These are phyloP conservation scores for Catocala fraxini DNA, from an alignment of 2,888 invertebrate genomes.

Conservation along the genomic window DNA sequence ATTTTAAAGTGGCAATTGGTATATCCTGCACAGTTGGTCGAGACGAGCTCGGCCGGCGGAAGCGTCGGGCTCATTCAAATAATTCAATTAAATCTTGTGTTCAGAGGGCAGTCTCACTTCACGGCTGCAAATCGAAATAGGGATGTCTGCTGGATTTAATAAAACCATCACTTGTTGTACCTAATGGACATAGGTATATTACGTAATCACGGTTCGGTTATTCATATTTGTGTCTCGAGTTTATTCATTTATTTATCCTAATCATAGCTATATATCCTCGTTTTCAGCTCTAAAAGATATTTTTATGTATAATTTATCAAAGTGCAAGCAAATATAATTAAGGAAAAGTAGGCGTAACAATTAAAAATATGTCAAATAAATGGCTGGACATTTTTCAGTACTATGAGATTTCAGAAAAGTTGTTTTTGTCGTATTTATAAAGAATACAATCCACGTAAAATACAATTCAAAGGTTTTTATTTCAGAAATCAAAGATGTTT, in stretches of 20 bases:
- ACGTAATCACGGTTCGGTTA: neutral
- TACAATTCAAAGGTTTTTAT: neutral
- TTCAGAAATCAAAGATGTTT: neutral
- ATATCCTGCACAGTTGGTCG: slow-evolving; percentile 76
- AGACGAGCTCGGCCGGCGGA: slow-evolving; percentile 69
- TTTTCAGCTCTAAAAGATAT: too few species aligned
- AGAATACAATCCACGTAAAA: neutral
- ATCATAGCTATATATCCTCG: too few species aligned
- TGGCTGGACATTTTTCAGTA: neutral
- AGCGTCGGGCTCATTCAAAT: slow-evolving; percentile 84
- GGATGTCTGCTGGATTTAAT: slow-evolving; percentile 53
- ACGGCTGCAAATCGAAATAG: slow-evolving; percentile 72
- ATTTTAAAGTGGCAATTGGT: slow-evolving; percentile 80
- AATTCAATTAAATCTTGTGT: slow-evolving; percentile 84
- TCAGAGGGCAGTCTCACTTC: slow-evolving; percentile 77
- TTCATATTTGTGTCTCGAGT: too few species aligned
- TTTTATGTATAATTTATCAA: neutral
- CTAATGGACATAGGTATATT: slow-evolving; percentile 7
- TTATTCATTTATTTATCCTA: too few species aligned
- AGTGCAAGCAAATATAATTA: neutral
- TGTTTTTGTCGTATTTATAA: neutral
- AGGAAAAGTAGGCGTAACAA: slow-evolving; percentile 4
- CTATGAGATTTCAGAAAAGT: neutral
- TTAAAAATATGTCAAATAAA: slow-evolving; percentile 2
- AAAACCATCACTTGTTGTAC: neutral